Conservation (phyloP, 2,797 vertebrate species). For the Acipenser oxyrinchus region DNA sequence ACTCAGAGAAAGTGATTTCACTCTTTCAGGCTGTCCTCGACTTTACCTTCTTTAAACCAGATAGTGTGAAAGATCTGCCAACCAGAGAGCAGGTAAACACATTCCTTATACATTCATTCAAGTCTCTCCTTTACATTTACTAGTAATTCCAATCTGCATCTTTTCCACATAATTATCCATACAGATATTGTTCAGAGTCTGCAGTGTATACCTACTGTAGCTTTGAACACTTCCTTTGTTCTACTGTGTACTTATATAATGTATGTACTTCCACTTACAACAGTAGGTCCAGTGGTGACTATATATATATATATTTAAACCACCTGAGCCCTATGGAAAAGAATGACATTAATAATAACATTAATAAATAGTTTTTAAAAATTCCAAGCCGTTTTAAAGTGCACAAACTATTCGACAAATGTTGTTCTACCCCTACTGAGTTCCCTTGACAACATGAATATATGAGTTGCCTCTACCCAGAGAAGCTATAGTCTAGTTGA, state of each 20-base stretch:
- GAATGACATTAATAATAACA: no score
- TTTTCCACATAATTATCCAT: neutral
- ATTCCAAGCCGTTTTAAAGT: slow-evolving; percentile 22
- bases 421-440: no score
- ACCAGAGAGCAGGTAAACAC: slow-evolving; percentile 56
- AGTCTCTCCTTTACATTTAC: no score
- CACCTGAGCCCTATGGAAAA: no score
- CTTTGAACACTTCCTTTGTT: no score
- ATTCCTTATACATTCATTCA: neutral
- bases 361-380: no score
- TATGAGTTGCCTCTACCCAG: neutral
- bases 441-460: no score
- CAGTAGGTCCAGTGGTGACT: no score
- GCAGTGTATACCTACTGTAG: neutral
- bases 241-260: no score
- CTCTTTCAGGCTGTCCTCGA: slow-evolving; percentile 67
- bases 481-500: neutral
- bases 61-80: slow-evolving; percentile 67
- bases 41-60: slow-evolving; percentile 75
- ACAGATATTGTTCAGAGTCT: neutral
- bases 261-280: no score
- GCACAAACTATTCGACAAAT: slow-evolving; percentile 26
- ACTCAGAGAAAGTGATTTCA: slow-evolving; percentile 76
- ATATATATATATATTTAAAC: no score
- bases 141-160: no score